Evolutionary conservation across 2,113 vertebrate genomes (phyloP), one percentile per base, ranked within the genome.

Genomic region (Alethe castanea): DNA sequence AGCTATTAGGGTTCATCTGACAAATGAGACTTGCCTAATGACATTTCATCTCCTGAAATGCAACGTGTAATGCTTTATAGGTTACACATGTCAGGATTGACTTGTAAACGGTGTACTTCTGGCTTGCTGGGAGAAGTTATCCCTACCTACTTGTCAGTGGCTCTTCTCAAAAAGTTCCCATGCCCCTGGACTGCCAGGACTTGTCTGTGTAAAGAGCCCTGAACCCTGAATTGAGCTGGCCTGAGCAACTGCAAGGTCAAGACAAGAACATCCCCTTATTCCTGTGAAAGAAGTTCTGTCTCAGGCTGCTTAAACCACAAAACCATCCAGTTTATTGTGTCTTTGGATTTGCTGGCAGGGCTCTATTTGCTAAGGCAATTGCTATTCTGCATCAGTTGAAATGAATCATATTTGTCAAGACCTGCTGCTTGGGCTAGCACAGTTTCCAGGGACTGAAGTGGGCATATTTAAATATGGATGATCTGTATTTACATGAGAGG

Each of bases 1-100:
- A 95, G 84, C 74, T 94, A 79, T 94, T 93, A 93, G 42, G 25
- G 71, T 52, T 94, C 67, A 53, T 92, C 90, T 92, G 90, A 93
- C 86, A 95, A 97, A 93, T 12, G 54, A 86, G 54, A 93, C 56
- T 77, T 88, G 82, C 67, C 88, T 88, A 94, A 81, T 1, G 1
- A 73, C 42, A 31, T 73, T 93, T 92, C 66, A 88, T 86, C 93
- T 95, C 90, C 90, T 95, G 94, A 85, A 81, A 65, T 83, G 29
- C 66, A 94, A 90, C 82, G 64, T 61, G 45, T 59, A 59, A 82
- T 47, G 36, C 20, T 93, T 92, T 86, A 38, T 61, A 73, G 66
- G 38, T 77, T 83, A 78, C 76, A 84, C 35, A 77, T 86, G 65
- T 86, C 82, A 88, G 56, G 73, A 59, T 47, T 71, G 69, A 66